Base-by-base conservation (phyloP, 53 echinoderm and acorn worm species). In the Patiria pectinifera region DNA sequence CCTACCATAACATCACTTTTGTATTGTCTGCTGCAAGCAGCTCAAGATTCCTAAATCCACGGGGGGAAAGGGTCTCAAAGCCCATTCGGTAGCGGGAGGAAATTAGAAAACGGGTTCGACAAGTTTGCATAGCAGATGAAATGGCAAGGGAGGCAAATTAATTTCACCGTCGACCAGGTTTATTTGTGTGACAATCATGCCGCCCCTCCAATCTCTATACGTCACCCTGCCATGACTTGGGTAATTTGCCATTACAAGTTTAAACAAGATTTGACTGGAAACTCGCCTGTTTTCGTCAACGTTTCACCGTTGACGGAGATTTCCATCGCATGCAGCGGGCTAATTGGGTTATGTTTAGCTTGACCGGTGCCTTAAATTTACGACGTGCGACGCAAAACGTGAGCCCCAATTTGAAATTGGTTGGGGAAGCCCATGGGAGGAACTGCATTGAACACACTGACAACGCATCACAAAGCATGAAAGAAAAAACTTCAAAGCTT, bases 111-210 rank as follows among this genome's bases (percentile, higher is more conserved):
- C 45, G 6, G 13, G 45, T 44, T 45, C 69, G 45, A 85, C 35
- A 19, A 69, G 46, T 85, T 62, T 85, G 46, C 11, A 43, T 11
- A 43, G 85, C 19, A 48, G 44, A 85, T 70, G 46, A 63, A 59
- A 62, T 66, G 85, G 21, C 63, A 69, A 21, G 19, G 26, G 46
- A 7, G 70, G 85, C 63, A 46, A 61, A 85, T 85, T 70, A 70
- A 85, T 85, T 70, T 85, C 48, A 85, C 85, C 45, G 21, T 70
- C 66, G 85, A 85, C 62, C 45, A 19, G 18, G 66, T 85, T 85
- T 85, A 85, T 85, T 85, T 85, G 69, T 66, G 43, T 43, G 63
- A 25, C 62, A 19, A 62, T 25, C 16, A 15, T 44, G 60, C 63
- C 62, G 12, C 25, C 44, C 83, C 12, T 61, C 62, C 62, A 59